phyloP scores from a whole-genome alignment of 2,113 vertebrate genomes.

The Pluvialis apricaria region DNA sequence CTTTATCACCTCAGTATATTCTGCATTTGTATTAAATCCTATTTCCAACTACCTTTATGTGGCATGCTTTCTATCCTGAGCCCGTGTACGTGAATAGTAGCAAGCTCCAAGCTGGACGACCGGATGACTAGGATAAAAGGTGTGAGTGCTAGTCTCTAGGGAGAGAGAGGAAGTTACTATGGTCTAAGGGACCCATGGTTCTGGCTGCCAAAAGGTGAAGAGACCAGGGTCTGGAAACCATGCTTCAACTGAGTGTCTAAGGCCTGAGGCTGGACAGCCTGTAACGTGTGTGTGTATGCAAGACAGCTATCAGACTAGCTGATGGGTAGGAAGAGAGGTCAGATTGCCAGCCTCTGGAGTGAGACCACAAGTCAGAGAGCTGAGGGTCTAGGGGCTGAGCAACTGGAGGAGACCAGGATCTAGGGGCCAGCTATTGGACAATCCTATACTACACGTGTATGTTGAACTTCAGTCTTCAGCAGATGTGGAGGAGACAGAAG shows the following conservation, averaged over 20 bases:
- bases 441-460: fast-evolving
- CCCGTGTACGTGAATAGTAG: background rate
- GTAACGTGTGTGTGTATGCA: background rate
- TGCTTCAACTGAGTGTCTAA: background rate
- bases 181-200: background rate
- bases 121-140: background rate
- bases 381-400: background rate
- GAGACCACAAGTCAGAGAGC: background rate
- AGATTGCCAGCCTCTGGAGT: background rate
- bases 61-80: background rate
- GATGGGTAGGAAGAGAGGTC: background rate
- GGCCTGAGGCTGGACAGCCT: background rate
- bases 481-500: background rate
- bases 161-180: background rate
- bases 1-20: background rate
- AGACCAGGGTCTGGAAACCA: background rate
- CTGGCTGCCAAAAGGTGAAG: background rate
- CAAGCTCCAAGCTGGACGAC: background rate
- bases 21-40: background rate
- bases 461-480: background rate
- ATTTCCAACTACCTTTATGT: background rate
- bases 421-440: background rate
- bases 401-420: background rate
- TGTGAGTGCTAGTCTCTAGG: background rate
- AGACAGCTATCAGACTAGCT: background rate